Conservation (phyloP, 2,888 invertebrate genomes). For the Oligia fasciuncula region DNA sequence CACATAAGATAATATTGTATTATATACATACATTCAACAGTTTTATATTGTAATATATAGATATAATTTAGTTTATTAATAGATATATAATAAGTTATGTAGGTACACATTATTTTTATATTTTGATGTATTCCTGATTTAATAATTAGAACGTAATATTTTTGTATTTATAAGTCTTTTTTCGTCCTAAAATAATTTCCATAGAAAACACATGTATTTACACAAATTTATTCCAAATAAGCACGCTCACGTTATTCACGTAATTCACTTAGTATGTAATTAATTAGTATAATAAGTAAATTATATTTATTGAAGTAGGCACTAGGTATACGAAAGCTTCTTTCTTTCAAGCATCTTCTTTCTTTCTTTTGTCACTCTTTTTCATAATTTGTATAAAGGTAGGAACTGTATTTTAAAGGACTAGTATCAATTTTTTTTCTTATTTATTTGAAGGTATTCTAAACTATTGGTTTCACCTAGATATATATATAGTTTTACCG, state of each 20-base stretch:
- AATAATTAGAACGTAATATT: not conserved
- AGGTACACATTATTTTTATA: not conserved
- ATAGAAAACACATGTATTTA: not conserved
- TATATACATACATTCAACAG: not conserved
- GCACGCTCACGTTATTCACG: not conserved
- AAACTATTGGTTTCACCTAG: no score
- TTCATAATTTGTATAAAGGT: not conserved
- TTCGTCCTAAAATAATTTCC: not conserved
- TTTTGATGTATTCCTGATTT: not conserved
- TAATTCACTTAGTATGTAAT: slow-evolving; percentile 1
- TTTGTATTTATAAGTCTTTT: not conserved
- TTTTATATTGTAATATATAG: not conserved
- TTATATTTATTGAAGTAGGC: not conserved
- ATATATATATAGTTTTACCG: not conserved
- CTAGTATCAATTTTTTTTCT: not conserved
- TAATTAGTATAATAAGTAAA: not conserved
- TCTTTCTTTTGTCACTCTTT: not conserved
- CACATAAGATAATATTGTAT: not conserved
- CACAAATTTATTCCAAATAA: not conserved
- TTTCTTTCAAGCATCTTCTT: not conserved
- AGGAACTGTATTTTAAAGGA: not conserved
- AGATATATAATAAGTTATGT: not conserved
- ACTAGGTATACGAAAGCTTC: not conserved
- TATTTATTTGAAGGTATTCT: not conserved
- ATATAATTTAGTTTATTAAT: not conserved